phyloP scores from a whole-genome alignment of 2,797 vertebrate genomes.

The Enteromius radiatus region DNA sequence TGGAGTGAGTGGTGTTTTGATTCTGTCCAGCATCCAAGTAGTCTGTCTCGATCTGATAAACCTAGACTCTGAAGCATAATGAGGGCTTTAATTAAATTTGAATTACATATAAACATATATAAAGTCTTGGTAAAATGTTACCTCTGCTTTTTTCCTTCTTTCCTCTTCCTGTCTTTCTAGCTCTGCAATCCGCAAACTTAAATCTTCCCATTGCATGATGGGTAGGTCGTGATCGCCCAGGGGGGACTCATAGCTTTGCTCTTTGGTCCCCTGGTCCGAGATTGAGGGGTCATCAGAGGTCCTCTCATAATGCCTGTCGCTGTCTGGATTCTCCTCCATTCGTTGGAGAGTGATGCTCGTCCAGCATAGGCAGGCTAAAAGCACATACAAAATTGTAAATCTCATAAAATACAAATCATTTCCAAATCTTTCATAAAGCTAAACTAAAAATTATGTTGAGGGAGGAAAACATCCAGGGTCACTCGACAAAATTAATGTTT shows the following conservation, averaged over 20 bases:
- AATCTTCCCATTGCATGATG: slow-evolving; percentile 82
- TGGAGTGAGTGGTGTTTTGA: slow-evolving; percentile 47
- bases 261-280: slow-evolving; percentile 43
- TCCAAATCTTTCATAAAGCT: background rate
- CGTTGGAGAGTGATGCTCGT: slow-evolving; percentile 38
- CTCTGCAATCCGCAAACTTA: slow-evolving; percentile 75
- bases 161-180: slow-evolving; percentile 77
- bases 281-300: slow-evolving; percentile 50
- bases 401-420: background rate
- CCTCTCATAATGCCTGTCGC: slow-evolving; percentile 38
- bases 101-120: background rate
- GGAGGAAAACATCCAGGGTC: background rate
- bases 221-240: slow-evolving; percentile 64
- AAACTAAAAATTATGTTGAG: background rate
- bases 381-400: background rate
- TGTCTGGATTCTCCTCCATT: slow-evolving; percentile 57
- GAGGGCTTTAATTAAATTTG: background rate
- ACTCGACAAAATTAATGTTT: background rate
- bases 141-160: slow-evolving; percentile 71
- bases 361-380: slow-evolving; percentile 14
- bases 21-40: slow-evolving; percentile 47
- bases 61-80: slow-evolving; percentile 44
- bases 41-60: slow-evolving; percentile 46
- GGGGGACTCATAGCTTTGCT: slow-evolving; percentile 38
- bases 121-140: background rate